Conservation (phyloP, 1,140 invertebrate species). For the Microplitis mediator region DNA sequence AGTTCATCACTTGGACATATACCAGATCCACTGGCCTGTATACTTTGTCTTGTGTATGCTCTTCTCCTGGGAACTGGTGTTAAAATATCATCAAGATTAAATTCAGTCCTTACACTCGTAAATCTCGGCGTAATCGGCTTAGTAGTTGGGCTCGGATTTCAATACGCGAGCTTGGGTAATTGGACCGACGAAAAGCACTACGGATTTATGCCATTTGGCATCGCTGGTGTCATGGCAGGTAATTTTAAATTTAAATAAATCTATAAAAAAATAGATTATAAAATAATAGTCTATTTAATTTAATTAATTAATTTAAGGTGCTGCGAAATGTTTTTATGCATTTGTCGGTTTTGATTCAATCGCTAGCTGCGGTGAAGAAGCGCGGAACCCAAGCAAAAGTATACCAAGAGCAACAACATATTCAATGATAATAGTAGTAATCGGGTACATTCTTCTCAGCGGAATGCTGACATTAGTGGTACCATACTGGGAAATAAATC, state of each 20-base stretch:
- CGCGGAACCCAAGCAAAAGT: slow-evolving; percentile 76
- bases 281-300: background rate
- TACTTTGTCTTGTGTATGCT: slow-evolving; percentile 76
- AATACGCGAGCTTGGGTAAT: slow-evolving; percentile 78
- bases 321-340: slow-evolving; percentile 89
- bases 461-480: slow-evolving; percentile 83
- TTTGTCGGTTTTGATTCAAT: slow-evolving; percentile 90
- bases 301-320: slow-evolving; percentile 61
- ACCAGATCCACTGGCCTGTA: slow-evolving; percentile 82
- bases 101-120: slow-evolving; percentile 79
- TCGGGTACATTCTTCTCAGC: slow-evolving; percentile 82
- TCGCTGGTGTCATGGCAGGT: slow-evolving; percentile 73
- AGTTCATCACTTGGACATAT: slow-evolving; percentile 75
- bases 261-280: background rate
- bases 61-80: slow-evolving; percentile 79
- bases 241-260: background rate
- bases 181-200: slow-evolving; percentile 70
- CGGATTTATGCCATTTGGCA: slow-evolving; percentile 84
- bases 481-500: slow-evolving; percentile 76
- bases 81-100: slow-evolving; percentile 84
- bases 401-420: slow-evolving; percentile 82
- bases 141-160: slow-evolving; percentile 79
- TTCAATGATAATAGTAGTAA: slow-evolving; percentile 79
- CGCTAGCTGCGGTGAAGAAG: slow-evolving; percentile 85
- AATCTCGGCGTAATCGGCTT: slow-evolving; percentile 78